These are phyloP conservation scores for Leptinotarsa peninsularis DNA, from an alignment of 2,888 invertebrate species.

Conservation along the genomic window DNA sequence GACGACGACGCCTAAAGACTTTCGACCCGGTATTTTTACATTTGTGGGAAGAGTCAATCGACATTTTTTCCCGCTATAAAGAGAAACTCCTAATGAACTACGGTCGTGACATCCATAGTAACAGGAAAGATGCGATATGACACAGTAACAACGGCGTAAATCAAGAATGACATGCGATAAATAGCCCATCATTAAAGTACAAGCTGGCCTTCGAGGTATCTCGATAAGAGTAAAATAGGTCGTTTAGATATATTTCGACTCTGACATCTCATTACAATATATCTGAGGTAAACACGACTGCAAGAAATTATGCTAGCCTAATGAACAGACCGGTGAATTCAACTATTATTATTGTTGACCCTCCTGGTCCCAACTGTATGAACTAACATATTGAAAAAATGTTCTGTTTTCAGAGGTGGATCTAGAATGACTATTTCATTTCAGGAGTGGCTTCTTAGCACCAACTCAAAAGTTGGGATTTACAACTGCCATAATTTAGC, in stretches of 20 bases:
- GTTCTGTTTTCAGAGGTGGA: too few species aligned
- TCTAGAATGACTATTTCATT: too few species aligned
- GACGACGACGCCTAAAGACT: constrained; percentile 40
- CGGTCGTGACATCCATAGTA: neutral
- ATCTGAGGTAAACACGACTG: neutral
- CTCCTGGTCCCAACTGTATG: too few species aligned
- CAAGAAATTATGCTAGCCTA: too few species aligned
- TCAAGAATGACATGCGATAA: constrained; percentile 3
- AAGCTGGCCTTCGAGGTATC: constrained; percentile 4
- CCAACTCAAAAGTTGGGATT: too few species aligned
- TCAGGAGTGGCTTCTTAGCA: too few species aligned
- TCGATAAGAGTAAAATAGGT: constrained; percentile 10
- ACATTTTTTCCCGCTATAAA: neutral
- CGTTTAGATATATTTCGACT: neutral
- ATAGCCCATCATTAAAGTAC: constrained; percentile 4
- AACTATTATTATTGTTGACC: too few species aligned
- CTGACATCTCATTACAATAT: neutral
- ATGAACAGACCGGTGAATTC: too few species aligned
- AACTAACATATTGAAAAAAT: too few species aligned
- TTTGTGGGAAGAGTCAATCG: neutral
- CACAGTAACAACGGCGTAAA: constrained; percentile 5
- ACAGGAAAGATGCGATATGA: neutral
- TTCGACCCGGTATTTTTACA: constrained; percentile 19
- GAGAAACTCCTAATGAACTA: neutral
- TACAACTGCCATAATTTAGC: too few species aligned